These are phyloP conservation scores for Heliconius sara DNA, from an alignment of 2,888 invertebrate species.

Conservation along the genomic window DNA sequence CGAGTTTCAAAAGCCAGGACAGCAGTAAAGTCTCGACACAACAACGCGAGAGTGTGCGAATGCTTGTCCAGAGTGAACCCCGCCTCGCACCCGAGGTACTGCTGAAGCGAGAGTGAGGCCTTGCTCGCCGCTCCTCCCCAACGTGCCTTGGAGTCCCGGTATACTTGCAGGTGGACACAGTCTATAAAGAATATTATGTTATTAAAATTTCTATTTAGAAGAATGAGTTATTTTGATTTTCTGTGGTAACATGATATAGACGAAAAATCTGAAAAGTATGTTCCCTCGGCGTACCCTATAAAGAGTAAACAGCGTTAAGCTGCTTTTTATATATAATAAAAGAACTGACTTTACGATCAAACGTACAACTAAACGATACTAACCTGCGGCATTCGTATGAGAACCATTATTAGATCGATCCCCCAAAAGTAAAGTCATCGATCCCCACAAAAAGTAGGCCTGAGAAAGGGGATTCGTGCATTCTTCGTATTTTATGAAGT, in stretches of 20 bases:
- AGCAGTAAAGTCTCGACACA: conserved; percentile 93
- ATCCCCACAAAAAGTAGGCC: conserved; percentile 52
- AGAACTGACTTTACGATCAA: background rate
- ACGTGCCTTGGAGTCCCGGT: conserved; percentile 92
- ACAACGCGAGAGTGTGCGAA: conserved; percentile 93
- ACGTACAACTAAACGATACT: background rate
- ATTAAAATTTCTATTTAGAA: background rate
- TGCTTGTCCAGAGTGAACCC: conserved; percentile 96
- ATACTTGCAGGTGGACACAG: conserved; percentile 93
- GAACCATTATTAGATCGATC: conserved; percentile 10
- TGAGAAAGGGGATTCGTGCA: conserved; percentile 50
- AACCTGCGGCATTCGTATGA: background rate
- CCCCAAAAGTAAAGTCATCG: conserved; percentile 46
- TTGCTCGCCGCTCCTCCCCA: conserved; percentile 86
- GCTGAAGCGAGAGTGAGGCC: conserved; percentile 92
- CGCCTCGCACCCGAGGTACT: conserved; percentile 92
- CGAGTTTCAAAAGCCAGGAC: conserved; percentile 94
- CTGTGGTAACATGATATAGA: too few species aligned
- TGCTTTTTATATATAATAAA: background rate
- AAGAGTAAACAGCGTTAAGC: background rate
- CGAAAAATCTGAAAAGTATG: too few species aligned
- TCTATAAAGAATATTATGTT: conserved; percentile 83
- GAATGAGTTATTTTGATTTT: too few species aligned
- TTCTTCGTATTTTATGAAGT: conserved; percentile 57
- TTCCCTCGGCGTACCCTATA: too few species aligned